Conservation (phyloP, 2,888 invertebrate genomes). For the Caenorhabditis sp. region DNA sequence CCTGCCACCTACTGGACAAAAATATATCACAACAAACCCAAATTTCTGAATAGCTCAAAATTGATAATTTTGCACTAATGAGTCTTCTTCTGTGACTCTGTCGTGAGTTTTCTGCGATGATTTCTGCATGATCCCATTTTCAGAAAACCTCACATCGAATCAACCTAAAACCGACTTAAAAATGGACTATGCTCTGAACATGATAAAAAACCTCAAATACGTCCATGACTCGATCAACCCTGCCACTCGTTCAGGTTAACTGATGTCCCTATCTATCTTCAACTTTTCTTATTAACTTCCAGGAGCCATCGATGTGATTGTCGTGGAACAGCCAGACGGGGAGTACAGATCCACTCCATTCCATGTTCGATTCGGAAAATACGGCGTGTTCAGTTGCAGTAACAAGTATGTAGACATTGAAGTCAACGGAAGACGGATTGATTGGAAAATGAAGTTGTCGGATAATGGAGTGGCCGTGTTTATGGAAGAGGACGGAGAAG, state of each 20-base stretch:
- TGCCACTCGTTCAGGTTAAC: slow-evolving; percentile 93
- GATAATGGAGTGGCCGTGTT: slow-evolving; percentile 99
- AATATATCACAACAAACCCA: no score
- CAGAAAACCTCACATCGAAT: no score
- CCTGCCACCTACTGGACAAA: no score
- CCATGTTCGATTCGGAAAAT: slow-evolving; percentile 98
- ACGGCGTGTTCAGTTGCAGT: slow-evolving; percentile 95
- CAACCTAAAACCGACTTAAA: background rate
- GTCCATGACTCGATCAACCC: slow-evolving; percentile 98
- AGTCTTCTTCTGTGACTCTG: no score
- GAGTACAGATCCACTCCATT: slow-evolving; percentile 96
- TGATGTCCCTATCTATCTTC: background rate
- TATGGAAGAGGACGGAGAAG: slow-evolving; percentile 89
- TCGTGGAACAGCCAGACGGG: slow-evolving; percentile 97
- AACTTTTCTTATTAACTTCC: slow-evolving; percentile 28
- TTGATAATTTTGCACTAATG: no score
- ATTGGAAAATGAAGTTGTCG: slow-evolving; percentile 94
- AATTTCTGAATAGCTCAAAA: no score
- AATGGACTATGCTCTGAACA: slow-evolving; percentile 80
- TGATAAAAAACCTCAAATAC: slow-evolving; percentile 76
- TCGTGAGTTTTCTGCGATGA: no score
- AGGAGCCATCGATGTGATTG: slow-evolving; percentile 96
- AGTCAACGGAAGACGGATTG: slow-evolving; percentile 90
- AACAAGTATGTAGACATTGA: slow-evolving; percentile 99
- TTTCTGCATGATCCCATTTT: no score